Conservation (phyloP, 2,797 vertebrate genomes). For the Picus viridis region DNA sequence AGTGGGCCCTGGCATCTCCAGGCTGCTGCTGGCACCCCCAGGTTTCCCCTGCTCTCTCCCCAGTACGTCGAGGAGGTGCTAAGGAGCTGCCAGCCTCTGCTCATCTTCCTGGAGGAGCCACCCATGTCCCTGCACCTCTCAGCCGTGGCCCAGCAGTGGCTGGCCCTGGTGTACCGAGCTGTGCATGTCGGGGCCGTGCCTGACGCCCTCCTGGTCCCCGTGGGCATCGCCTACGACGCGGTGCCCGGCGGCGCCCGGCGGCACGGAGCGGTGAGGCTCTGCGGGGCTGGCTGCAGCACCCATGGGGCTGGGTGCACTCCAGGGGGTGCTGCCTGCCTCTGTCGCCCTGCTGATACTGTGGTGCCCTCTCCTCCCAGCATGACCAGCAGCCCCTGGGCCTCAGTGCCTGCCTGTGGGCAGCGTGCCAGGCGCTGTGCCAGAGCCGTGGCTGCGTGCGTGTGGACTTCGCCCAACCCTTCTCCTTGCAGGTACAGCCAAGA, state of each 20-base stretch:
- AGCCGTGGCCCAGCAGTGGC: constrained; percentile 78
- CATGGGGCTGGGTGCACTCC: too few species aligned
- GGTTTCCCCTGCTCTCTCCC: neutral
- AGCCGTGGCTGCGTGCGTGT: constrained; percentile 79
- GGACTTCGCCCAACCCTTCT: constrained; percentile 90
- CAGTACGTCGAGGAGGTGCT: constrained; percentile 87
- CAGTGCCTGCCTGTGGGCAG: neutral
- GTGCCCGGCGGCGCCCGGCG: neutral
- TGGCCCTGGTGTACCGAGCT: constrained; percentile 78
- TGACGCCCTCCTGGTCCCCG: constrained; percentile 84
- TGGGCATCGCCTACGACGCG: constrained; percentile 87
- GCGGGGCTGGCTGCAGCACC: neutral
- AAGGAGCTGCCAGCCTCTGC: constrained; percentile 81
- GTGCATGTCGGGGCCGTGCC: constrained; percentile 75
- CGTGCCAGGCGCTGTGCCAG: neutral
- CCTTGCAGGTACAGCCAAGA: constrained; percentile 82
- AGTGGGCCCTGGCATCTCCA: neutral
- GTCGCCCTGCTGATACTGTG: rapidly evolving
- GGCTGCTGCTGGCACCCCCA: neutral
- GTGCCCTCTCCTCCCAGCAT: neutral
- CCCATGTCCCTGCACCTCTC: constrained; percentile 19
- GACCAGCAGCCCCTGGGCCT: neutral
- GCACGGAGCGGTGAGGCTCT: constrained; percentile 53
- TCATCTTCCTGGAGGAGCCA: constrained; percentile 84
- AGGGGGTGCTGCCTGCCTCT: rapidly evolving